Conservation (phyloP, 2,888 invertebrate genomes). For the Eledona agricola region DNA sequence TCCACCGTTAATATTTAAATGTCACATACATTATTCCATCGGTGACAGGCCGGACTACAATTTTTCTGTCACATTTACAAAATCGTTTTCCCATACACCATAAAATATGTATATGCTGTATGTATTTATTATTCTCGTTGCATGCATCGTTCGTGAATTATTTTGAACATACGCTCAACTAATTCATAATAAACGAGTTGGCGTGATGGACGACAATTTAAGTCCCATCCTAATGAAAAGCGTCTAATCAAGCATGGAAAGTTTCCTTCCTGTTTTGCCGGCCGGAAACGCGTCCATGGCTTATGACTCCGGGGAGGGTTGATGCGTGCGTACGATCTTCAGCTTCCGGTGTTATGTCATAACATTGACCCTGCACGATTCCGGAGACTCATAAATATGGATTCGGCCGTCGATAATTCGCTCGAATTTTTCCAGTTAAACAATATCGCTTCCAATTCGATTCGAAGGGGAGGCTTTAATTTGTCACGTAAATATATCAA, state of each 20-base stretch:
- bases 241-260: constrained; percentile 59
- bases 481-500: constrained; percentile 63
- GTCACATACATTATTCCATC: constrained; percentile 55
- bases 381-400: constrained; percentile 19
- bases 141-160: constrained; percentile 51
- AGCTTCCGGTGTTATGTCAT: constrained; percentile 27
- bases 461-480: constrained; percentile 56
- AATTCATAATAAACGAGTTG: constrained; percentile 57
- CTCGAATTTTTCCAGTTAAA: constrained; percentile 45
- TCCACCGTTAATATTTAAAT: constrained; percentile 57
- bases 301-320: constrained; percentile 51
- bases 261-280: constrained; percentile 54
- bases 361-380: constrained; percentile 22
- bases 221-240: constrained; percentile 54
- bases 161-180: constrained; percentile 55
- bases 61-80: constrained; percentile 58
- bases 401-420: constrained; percentile 4
- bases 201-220: constrained; percentile 59
- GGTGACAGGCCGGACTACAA: constrained; percentile 50
- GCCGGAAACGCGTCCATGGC: constrained; percentile 55
- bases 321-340: constrained; percentile 19
- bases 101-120: constrained; percentile 57
- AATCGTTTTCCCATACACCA: constrained; percentile 57
- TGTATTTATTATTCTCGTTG: constrained; percentile 54
- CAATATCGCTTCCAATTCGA: constrained; percentile 57